Evolutionary conservation across 2,113 vertebrate species (phyloP), one percentile per base, ranked within the genome.

Genomic region (Grallaria varia): DNA sequence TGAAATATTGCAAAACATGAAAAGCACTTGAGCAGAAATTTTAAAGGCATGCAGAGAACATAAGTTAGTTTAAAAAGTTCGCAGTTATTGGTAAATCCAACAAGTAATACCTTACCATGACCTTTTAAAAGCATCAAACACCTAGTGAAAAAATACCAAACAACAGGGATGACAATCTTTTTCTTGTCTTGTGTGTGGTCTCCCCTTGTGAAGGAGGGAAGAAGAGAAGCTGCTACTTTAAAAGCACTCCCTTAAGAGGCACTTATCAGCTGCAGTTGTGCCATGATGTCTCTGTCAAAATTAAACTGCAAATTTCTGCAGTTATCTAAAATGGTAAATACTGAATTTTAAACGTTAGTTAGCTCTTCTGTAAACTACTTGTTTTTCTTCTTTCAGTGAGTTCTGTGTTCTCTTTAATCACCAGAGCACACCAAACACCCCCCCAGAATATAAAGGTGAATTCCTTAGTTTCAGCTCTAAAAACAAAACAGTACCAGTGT

Each of bases 1-100:
- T 67, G 50, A 87, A 93, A 84, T 84, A 85, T 17, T 74, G 60
- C 39, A 94, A 84, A 95, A 88, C 24, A 67, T 93, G 76, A 72
- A 86, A 81, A 94, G 44, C 62, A 88, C 56, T 93, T 52, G 30
- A 79, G 72, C 39, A 93, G 76, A 87, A 83, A 80, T 37, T 63
- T 77, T 88, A 83, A 86, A 82, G 93, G 39, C 79, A 58, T 37
- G 12, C 2, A 33, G 21, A 82, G 45, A 87, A 72, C 0, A 0
- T 64, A 52, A 91, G 28, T 14, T 94, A 82, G 53, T 93, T 92
- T 37, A 1, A 74, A 83, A 89, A 87, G 30, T n/a, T 87, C 84
- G 39, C 30, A 40, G 12, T 59, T 77, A 62, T 33, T n/a, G 53
- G 53, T 87, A 58, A 45, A 42, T 80, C 68, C 45, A 87, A 72